These are phyloP conservation scores for Tribolium castaneum DNA, from an alignment of 1,140 invertebrate genomes.

Conservation along the genomic window DNA sequence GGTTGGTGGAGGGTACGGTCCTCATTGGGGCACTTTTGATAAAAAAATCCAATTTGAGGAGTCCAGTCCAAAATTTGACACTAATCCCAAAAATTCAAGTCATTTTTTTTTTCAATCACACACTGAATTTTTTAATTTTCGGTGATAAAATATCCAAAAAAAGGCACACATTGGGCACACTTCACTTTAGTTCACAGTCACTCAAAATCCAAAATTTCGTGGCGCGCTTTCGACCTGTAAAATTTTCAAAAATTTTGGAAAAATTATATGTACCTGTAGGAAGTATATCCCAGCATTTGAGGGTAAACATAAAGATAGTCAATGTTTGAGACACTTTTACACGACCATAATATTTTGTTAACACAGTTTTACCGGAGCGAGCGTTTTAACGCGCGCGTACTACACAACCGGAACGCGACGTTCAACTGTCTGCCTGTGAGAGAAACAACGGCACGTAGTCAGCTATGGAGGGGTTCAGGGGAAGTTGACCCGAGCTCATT, in stretches of 20 bases:
- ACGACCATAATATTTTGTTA: constrained; percentile 36
- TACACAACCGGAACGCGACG: constrained; percentile 48
- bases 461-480: constrained; percentile 54
- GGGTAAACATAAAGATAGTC: constrained; percentile 62
- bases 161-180: constrained; percentile 1
- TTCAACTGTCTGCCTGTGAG: constrained; percentile 57
- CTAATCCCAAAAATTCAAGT: too few species aligned
- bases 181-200: background rate
- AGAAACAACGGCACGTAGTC: constrained; percentile 58
- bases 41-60: too few species aligned
- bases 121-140: too few species aligned
- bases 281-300: constrained; percentile 65
- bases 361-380: constrained; percentile 28
- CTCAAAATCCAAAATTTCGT: background rate
- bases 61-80: too few species aligned
- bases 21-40: too few species aligned
- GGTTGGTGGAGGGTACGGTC: too few species aligned
- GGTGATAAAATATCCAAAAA: background rate
- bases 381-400: constrained; percentile 42
- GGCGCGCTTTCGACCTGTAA: background rate
- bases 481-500: constrained; percentile 61
- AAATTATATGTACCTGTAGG: constrained; percentile 62
- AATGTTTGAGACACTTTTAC: constrained; percentile 41
- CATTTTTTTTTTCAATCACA: background rate
- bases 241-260: constrained; percentile 36